Conservation (phyloP, 2,113 vertebrate genomes). For the Chauna torquata region DNA sequence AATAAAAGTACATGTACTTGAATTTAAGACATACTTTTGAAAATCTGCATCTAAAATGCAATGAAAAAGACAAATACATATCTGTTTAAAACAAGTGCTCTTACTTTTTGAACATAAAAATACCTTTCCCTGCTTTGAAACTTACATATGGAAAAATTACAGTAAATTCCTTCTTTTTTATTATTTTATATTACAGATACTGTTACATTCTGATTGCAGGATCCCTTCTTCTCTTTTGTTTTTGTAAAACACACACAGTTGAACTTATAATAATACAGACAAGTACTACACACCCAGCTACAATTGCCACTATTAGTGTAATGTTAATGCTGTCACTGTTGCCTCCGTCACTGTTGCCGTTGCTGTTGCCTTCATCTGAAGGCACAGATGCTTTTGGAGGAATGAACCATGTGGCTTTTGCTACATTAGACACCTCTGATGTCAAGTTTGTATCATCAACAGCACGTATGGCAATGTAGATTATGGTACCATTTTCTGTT, state of each 20-base stretch:
- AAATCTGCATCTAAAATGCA: not conserved
- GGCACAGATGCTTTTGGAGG: not conserved
- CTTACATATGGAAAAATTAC: not conserved
- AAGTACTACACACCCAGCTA: not conserved
- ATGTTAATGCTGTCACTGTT: not conserved
- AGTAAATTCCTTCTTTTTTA: not conserved
- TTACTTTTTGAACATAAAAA: not conserved
- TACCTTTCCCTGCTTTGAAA: not conserved
- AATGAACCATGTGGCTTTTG: conserved; percentile 23
- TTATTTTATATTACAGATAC: not conserved
- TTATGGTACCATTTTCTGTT: conserved; percentile 34
- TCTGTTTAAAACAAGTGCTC: not conserved
- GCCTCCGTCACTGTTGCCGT: not conserved
- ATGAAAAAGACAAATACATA: not conserved
- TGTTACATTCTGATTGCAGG: not conserved
- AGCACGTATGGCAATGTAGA: conserved; percentile 62
- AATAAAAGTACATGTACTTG: not conserved
- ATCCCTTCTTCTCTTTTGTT: not conserved
- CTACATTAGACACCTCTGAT: conserved; percentile 71
- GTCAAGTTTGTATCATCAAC: not conserved
- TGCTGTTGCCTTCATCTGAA: not conserved
- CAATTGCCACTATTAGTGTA: not conserved
- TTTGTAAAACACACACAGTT: not conserved
- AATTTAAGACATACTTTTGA: not conserved
- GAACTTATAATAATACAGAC: not conserved